Base-by-base conservation (phyloP, 2,888 invertebrate species). In the Melanargia galathea region DNA sequence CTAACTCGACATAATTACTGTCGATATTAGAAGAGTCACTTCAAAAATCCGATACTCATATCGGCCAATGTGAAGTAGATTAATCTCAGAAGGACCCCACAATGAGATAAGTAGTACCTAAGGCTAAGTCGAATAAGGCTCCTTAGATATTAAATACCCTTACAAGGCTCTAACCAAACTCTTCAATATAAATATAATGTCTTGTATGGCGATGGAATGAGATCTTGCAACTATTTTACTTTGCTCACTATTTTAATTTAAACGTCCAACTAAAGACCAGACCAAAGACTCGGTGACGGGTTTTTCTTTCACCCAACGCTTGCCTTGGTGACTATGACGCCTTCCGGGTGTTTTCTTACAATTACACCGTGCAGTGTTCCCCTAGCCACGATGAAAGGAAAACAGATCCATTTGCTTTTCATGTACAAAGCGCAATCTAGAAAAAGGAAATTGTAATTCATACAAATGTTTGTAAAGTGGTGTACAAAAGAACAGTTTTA, bases 311-410 rank as follows among this genome's bases (percentile, higher is more conserved):
- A 51, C 10, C 30, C 33, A 33, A 18, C 33, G 16, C 16, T 10
- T 18, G 20, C 33, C 7, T 52, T 20, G 13, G 20, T 13, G 20
- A 18, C 52, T 16, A 13, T 33, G 33, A 13, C 10, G 52, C 40
- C 55, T 43, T 55, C 55, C 10, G 35, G 55, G 43, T 55, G 24
- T 55, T 55, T 55, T 43, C 55, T 40, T 43, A 55, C 55, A 55
- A 26, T 55, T 26, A 55, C 40, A 8, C 6, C 22, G 26, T 16
- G 26, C 40, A 11, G 11, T n/a, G 16, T n/a, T 5, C 13, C 11
- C 10, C 18, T 26, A 16, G n/a, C 26, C 6, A 55, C 16, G 43
- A 55, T 55, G 55, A 55, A 55, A 55, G 16, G 43, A 43, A 55
- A 55, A 43, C 55, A 55, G 24, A 24, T 26, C 55, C 40, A 40